Percentiles rank a stretch among this genome's conserved stretches.
Conservation (phyloP, 1,140 invertebrate genomes). For the Plutomurus gul region DNA sequence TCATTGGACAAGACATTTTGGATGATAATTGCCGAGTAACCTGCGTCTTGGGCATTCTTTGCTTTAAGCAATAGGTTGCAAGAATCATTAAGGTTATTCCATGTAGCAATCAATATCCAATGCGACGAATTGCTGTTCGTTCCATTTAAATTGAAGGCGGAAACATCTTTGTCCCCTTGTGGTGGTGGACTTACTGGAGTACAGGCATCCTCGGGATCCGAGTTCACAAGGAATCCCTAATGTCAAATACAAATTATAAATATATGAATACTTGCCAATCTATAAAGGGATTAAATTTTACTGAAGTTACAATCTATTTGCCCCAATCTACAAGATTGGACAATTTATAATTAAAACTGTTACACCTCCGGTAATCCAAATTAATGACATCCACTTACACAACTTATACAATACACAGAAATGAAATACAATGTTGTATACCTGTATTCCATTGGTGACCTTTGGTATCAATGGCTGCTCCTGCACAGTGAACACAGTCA, state of each 20-base stretch:
- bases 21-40: conserved; percentile 78
- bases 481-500: conserved; percentile 30
- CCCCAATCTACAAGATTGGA: too few species aligned
- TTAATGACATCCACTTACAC: background rate
- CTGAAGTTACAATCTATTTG: too few species aligned
- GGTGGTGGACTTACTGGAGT: conserved; percentile 63
- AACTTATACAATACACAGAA: too few species aligned
- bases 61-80: conserved; percentile 85
- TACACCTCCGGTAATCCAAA: background rate
- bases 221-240: conserved; percentile 71
- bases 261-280: background rate
- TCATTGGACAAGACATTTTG: conserved; percentile 78
- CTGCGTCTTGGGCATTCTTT: conserved; percentile 74
- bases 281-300: too few species aligned
- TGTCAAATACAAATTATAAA: conserved; percentile 49
- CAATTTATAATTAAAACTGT: too few species aligned
- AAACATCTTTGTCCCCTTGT: conserved; percentile 51
- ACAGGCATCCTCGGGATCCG: conserved; percentile 72
- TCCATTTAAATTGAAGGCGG: background rate
- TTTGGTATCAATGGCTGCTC: conserved; percentile 23
- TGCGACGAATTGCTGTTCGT: conserved; percentile 58
- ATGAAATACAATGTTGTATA: background rate
- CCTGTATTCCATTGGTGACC: background rate
- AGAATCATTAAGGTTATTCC: conserved; percentile 59
- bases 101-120: conserved; percentile 77